Conservation (phyloP, 1,140 invertebrate genomes). For the Pachypsylla venusta region DNA sequence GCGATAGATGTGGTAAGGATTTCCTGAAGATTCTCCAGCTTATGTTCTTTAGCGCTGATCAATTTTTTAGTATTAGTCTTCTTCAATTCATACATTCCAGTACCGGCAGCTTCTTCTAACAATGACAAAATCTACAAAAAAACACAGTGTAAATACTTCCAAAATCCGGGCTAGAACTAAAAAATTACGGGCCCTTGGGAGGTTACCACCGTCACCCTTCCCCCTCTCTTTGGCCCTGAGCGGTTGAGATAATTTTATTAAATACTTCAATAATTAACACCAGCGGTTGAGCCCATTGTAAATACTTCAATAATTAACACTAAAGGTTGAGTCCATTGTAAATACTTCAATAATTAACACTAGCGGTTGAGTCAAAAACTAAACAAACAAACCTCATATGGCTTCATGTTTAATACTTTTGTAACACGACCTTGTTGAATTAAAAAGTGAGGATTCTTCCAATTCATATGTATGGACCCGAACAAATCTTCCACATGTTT, state of each 20-base stretch:
- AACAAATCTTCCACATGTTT: conserved; percentile 88
- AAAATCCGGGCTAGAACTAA: neutral
- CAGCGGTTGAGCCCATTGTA: too few species aligned
- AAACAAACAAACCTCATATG: conserved; percentile 54
- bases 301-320: too few species aligned
- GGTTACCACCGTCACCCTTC: too few species aligned
- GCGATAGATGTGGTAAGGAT: conserved; percentile 75
- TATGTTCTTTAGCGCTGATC: conserved; percentile 88
- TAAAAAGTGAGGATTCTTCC: conserved; percentile 98
- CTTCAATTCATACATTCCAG: conserved; percentile 91
- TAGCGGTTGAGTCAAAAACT: neutral
- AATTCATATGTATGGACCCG: conserved; percentile 90
- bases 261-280: too few species aligned
- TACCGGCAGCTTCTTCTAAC: conserved; percentile 99
- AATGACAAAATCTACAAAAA: conserved; percentile 72
- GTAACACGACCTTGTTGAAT: conserved; percentile 99
- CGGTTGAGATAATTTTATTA: too few species aligned
- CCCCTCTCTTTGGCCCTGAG: too few species aligned
- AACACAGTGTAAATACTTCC: neutral
- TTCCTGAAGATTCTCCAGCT: conserved; percentile 76
- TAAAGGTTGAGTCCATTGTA: too few species aligned
- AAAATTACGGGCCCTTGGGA: neutral
- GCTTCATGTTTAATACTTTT: conserved; percentile 99
- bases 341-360: too few species aligned
- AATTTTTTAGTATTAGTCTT: conserved; percentile 73